These are phyloP conservation scores for Notechis scutatus DNA, from an alignment of 2,113 vertebrate species.

Conservation along the genomic window DNA sequence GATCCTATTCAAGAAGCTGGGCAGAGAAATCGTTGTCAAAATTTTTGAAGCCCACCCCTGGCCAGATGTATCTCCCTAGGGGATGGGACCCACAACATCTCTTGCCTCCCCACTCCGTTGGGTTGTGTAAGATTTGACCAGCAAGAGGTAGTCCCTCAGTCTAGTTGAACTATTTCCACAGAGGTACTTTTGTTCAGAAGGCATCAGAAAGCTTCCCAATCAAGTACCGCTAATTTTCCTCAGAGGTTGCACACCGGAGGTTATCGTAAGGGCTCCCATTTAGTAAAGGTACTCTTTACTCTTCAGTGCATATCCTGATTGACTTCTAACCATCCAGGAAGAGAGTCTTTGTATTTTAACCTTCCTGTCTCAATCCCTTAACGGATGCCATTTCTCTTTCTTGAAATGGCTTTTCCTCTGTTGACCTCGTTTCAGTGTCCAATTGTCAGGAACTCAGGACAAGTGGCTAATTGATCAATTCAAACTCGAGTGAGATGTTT, in stretches of 20 bases:
- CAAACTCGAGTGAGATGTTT: background rate
- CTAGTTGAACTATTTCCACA: background rate
- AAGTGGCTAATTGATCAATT: background rate
- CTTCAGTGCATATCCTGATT: conserved; percentile 12
- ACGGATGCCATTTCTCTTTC: conserved; percentile 14
- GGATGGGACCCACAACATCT: no score
- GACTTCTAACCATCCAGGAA: background rate
- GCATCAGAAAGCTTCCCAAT: conserved; percentile 5
- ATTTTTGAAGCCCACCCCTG: no score
- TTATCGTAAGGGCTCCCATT: background rate
- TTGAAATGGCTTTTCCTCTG: background rate
- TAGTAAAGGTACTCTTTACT: background rate
- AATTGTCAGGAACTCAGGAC: background rate
- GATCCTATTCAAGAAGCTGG: no score
- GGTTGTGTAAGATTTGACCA: no score
- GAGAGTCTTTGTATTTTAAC: background rate
- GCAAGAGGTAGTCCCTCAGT: background rate
- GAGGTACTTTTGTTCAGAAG: conserved; percentile 48
- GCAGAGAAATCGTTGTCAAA: no score
- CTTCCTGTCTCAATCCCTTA: background rate
- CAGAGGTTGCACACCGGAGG: conserved; percentile 5
- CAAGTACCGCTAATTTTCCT: conserved; percentile 31
- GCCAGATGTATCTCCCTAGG: no score
- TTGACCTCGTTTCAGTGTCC: background rate
- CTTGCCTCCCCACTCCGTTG: no score